Conservation (phyloP, 2,797 vertebrate species). For the Chelmon rostratus region DNA sequence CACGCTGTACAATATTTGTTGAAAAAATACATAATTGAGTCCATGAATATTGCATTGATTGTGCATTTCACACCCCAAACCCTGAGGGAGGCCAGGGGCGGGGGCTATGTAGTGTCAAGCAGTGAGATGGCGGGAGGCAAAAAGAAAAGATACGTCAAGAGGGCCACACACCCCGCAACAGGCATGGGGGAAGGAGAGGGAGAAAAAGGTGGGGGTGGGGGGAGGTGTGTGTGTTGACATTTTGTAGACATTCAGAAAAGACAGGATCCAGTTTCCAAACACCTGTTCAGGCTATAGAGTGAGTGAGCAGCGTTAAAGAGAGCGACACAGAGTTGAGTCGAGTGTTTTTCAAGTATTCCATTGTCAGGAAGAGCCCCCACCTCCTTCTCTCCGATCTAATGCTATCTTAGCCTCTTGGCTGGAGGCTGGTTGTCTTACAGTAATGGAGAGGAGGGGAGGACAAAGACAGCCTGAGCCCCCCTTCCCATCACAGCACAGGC, state of each 20-base stretch:
- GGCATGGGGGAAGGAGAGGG: slow-evolving; percentile 24
- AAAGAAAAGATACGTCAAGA: slow-evolving; percentile 50
- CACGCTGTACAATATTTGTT: slow-evolving; percentile 90
- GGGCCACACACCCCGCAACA: slow-evolving; percentile 56
- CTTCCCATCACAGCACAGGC: slow-evolving; percentile 73
- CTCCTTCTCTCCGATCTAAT: slow-evolving; percentile 65
- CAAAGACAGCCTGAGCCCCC: slow-evolving; percentile 47
- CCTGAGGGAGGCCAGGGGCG: slow-evolving; percentile 84
- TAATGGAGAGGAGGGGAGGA: slow-evolving; percentile 53
- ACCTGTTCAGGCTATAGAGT: slow-evolving; percentile 89
- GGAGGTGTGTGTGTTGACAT: slow-evolving; percentile 69
- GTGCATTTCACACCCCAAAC: slow-evolving; percentile 93
- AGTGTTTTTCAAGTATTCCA: slow-evolving; percentile 91
- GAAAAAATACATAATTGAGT: slow-evolving; percentile 75
- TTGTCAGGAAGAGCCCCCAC: slow-evolving; percentile 85
- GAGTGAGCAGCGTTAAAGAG: slow-evolving; percentile 89
- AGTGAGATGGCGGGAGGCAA: slow-evolving; percentile 85
- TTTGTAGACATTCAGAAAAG: slow-evolving; percentile 88
- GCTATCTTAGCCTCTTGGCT: slow-evolving; percentile 69
- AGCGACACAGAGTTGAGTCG: slow-evolving; percentile 81
- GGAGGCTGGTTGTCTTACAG: slow-evolving; percentile 67
- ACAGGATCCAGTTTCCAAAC: slow-evolving; percentile 86
- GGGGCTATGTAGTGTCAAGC: slow-evolving; percentile 85
- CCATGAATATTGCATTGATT: slow-evolving; percentile 97
- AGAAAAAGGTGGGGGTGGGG: slow-evolving; percentile 37